Evolutionary conservation across 2,113 vertebrate genomes (phyloP).

Genomic region (Pterophyllum scalare): DNA sequence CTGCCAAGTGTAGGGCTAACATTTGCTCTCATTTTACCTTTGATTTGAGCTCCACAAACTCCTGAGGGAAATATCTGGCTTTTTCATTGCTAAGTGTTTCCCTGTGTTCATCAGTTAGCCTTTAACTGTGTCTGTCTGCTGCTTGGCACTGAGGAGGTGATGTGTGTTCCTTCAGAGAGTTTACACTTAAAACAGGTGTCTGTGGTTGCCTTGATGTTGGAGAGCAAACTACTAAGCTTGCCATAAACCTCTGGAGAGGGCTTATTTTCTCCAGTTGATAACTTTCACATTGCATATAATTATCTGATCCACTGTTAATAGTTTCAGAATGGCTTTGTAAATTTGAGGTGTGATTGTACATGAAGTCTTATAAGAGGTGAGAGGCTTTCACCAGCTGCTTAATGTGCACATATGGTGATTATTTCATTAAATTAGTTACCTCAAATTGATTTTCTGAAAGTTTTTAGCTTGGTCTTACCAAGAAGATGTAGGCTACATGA

Average conservation of each 20-base stretch:
- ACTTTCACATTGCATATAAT: not conserved
- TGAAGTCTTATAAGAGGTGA: not conserved
- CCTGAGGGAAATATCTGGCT: not conserved
- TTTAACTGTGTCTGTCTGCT: not conserved
- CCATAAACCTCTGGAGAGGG: not conserved
- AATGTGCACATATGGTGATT: not conserved
- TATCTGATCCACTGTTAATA: not conserved
- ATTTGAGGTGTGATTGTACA: not conserved
- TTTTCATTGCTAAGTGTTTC: not conserved
- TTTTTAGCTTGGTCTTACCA: not conserved
- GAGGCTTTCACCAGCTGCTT: not conserved
- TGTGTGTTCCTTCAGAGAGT: not conserved
- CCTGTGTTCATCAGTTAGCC: not conserved
- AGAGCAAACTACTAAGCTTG: not conserved
- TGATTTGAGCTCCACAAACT: not conserved
- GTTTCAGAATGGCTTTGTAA: not conserved
- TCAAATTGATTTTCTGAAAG: not conserved
- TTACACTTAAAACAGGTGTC: not conserved
- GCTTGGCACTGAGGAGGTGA: not conserved
- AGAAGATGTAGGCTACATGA: not conserved
- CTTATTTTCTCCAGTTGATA: not conserved
- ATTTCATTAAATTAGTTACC: not conserved
- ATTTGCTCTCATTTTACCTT: conserved; percentile 16
- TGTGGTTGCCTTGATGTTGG: not conserved
- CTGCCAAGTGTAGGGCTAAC: not conserved